A percentile compares a stretch with the other conserved stretches of the same genome.
Conservation (phyloP, 2,888 invertebrate genomes). For the Drosophila helvetica region DNA sequence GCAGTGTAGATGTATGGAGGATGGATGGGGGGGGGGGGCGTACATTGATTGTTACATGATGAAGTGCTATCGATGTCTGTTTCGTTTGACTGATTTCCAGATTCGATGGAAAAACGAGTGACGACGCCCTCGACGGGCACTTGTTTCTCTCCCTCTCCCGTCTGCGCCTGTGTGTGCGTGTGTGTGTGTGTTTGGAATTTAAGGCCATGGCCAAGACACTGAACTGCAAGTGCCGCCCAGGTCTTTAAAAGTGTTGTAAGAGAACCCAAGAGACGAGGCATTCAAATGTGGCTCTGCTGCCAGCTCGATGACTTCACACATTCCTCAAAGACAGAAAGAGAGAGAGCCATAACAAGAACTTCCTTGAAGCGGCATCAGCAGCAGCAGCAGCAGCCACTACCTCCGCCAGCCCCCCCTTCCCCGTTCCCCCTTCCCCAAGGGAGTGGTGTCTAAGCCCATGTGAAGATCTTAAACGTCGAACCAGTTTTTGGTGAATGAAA, state of each 20-base stretch:
- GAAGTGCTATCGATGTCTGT: slow-evolving; percentile 76
- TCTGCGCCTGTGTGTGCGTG: slow-evolving; percentile 9
- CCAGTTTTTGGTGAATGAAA: slow-evolving; percentile 80
- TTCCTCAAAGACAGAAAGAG: slow-evolving; percentile 60
- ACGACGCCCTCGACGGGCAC: slow-evolving; percentile 60
- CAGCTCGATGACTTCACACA: slow-evolving; percentile 74
- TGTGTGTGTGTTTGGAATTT: slow-evolving; percentile 49
- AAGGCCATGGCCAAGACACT: slow-evolving; percentile 33
- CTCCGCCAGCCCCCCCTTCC: neutral
- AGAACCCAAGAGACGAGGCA: slow-evolving; percentile 57
- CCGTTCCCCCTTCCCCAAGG: slow-evolving; percentile 28
- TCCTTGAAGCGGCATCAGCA: neutral
- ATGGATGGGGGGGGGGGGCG: neutral
- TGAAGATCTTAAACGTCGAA: slow-evolving; percentile 64
- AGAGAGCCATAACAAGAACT: neutral
- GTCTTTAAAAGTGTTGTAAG: slow-evolving; percentile 74
- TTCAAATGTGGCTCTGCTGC: slow-evolving; percentile 64
- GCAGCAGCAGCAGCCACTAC: neutral
- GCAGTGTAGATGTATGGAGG: slow-evolving; percentile 50
- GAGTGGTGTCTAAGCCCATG: slow-evolving; percentile 57
- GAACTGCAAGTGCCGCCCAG: slow-evolving; percentile 72
- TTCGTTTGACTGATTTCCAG: slow-evolving; percentile 75
- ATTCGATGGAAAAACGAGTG: slow-evolving; percentile 74
- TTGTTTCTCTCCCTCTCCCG: slow-evolving; percentile 11
- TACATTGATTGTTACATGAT: slow-evolving; percentile 72